Evolutionary conservation across 2,888 invertebrate genomes (phyloP).

Genomic region (Lucinisca nassula): DNA sequence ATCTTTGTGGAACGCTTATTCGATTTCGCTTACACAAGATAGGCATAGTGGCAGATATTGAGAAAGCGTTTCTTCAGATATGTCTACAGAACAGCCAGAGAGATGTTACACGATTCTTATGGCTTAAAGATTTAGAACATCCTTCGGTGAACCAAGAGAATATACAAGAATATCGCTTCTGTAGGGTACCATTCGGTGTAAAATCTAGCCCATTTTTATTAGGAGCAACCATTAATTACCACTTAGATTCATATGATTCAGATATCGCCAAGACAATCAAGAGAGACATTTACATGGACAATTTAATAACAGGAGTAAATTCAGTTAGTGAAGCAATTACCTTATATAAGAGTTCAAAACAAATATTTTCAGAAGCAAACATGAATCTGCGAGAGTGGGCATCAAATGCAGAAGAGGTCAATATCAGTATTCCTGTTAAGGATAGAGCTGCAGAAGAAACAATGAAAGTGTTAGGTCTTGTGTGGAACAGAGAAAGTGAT

Average conservation of each 20-base stretch:
- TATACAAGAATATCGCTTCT: neutral
- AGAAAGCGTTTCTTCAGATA: neutral
- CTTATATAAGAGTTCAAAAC: neutral
- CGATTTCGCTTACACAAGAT: conserved; percentile 12
- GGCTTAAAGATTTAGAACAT: too few species aligned
- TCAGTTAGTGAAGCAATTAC: neutral
- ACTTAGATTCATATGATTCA: neutral
- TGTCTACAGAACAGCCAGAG: neutral
- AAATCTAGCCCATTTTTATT: neutral
- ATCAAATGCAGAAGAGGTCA: neutral
- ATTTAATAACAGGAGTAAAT: neutral
- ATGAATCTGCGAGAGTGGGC: conserved; percentile 11
- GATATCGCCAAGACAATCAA: neutral
- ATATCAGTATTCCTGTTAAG: neutral
- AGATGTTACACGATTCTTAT: neutral
- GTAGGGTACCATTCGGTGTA: neutral
- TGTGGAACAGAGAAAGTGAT: neutral
- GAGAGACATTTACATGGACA: neutral
- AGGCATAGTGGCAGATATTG: neutral
- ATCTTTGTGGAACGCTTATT: conserved; percentile 16
- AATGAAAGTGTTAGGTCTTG: conserved; percentile 2
- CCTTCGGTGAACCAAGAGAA: too few species aligned
- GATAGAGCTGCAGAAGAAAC: neutral
- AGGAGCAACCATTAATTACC: neutral
- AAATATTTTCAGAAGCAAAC: neutral